A percentile compares a stretch with the other conserved stretches of the same genome.
Conservation (phyloP, 2,797 vertebrate genomes). For the Danio aesculapii region DNA sequence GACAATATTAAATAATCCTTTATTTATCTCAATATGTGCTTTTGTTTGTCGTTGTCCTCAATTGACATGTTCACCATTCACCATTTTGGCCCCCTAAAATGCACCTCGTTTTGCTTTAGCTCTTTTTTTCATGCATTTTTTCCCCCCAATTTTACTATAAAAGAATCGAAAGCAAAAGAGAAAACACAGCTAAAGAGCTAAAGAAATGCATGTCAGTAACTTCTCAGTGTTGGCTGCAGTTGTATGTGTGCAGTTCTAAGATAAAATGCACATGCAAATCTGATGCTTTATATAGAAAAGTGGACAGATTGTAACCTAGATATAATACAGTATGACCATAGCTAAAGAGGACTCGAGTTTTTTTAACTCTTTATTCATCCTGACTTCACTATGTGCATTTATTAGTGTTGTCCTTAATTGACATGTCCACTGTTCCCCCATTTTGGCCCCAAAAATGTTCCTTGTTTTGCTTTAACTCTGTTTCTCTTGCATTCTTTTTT, state of each 20-base stretch:
- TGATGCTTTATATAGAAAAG: not conserved
- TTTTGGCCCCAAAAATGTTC: not conserved
- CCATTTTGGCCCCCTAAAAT: too few species aligned
- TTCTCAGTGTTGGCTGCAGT: not conserved
- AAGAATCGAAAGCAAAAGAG: too few species aligned
- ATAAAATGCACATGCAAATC: not conserved
- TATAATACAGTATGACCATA: too few species aligned
- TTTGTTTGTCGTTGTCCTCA: not conserved
- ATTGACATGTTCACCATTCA: not conserved
- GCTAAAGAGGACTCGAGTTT: too few species aligned
- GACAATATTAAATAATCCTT: not conserved
- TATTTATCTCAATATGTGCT: not conserved
- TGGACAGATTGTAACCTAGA: not conserved
- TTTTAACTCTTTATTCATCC: not conserved
- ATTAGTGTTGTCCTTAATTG: not conserved
- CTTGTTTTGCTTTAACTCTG: not conserved
- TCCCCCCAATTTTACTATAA: too few species aligned
- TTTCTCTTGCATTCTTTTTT: constrained; percentile 10
- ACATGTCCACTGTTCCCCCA: not conserved
- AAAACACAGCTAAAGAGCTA: too few species aligned
- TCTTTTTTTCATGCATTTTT: not conserved
- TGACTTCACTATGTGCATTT: not conserved
- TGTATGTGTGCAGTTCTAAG: not conserved
- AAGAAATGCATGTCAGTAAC: too few species aligned
- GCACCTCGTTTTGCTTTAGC: not conserved